phyloP scores from a whole-genome alignment of 2,113 vertebrate genomes.

The Taxidea taxus region DNA sequence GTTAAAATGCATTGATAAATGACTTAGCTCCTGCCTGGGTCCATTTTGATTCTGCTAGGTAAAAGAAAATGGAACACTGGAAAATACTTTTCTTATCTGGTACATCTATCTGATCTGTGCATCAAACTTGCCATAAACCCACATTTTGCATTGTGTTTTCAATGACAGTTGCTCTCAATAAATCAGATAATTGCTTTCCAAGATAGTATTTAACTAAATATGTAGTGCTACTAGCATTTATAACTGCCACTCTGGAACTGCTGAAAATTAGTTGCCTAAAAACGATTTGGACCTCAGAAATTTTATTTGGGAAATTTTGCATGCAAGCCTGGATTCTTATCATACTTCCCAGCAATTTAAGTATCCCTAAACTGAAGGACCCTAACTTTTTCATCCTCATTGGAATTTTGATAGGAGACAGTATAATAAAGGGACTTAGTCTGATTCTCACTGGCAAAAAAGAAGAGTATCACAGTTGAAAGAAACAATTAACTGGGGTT shows the following conservation, averaged over 20 bases:
- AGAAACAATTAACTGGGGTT: background rate
- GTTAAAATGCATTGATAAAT: background rate
- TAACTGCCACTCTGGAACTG: background rate
- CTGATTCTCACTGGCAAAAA: background rate
- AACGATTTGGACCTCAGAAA: background rate
- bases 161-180: background rate
- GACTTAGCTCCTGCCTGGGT: background rate
- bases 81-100: background rate
- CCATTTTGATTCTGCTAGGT: background rate
- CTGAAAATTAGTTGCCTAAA: background rate
- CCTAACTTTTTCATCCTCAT: background rate
- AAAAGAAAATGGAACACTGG: background rate
- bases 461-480: background rate
- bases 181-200: background rate
- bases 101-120: background rate
- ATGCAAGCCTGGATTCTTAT: background rate
- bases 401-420: background rate
- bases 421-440: background rate
- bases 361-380: background rate
- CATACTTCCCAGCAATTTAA: background rate
- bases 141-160: background rate
- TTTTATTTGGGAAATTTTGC: background rate
- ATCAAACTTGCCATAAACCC: background rate
- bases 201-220: background rate
- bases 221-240: background rate